Conservation (phyloP, 2,113 vertebrate species). For the Elephantulus edwardii region DNA sequence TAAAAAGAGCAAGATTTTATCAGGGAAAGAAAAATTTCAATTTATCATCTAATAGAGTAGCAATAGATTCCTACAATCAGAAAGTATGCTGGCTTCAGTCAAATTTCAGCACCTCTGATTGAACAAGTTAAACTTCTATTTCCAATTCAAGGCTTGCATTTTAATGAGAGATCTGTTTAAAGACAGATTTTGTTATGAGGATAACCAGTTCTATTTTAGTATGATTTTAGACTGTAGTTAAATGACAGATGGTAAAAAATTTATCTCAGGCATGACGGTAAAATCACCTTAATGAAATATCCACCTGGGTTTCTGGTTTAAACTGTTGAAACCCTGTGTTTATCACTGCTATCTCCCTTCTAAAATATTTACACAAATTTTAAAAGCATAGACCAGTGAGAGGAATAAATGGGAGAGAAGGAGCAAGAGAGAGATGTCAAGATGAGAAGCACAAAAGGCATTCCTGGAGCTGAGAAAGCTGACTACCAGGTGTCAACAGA, state of each 20-base stretch:
- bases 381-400: slow-evolving; percentile 8
- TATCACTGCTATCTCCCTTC: neutral
- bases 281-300: slow-evolving; percentile 47
- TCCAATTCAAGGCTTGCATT: slow-evolving; percentile 56
- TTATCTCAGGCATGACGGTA: slow-evolving; percentile 33
- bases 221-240: slow-evolving; percentile 43
- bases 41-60: neutral
- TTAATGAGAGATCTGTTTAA: slow-evolving; percentile 35
- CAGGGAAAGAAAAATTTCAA: neutral
- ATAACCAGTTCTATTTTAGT: slow-evolving; percentile 38
- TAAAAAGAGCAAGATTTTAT: neutral
- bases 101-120: slow-evolving; percentile 12
- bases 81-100: neutral
- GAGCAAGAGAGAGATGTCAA: slow-evolving; percentile 7
- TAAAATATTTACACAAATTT: slow-evolving; percentile 6
- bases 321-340: slow-evolving; percentile 9
- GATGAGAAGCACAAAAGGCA: neutral
- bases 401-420: neutral
- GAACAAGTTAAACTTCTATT: slow-evolving; percentile 40
- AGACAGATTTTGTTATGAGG: slow-evolving; percentile 18
- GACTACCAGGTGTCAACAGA: neutral
- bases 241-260: slow-evolving; percentile 28
- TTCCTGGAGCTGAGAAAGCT: neutral
- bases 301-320: neutral
- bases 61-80: slow-evolving; percentile 17